Percentiles rank a stretch among this genome's conserved stretches.
phyloP scores from a whole-genome alignment of 1,140 invertebrate genomes.

The Mycetomoellerius zeteki region DNA sequence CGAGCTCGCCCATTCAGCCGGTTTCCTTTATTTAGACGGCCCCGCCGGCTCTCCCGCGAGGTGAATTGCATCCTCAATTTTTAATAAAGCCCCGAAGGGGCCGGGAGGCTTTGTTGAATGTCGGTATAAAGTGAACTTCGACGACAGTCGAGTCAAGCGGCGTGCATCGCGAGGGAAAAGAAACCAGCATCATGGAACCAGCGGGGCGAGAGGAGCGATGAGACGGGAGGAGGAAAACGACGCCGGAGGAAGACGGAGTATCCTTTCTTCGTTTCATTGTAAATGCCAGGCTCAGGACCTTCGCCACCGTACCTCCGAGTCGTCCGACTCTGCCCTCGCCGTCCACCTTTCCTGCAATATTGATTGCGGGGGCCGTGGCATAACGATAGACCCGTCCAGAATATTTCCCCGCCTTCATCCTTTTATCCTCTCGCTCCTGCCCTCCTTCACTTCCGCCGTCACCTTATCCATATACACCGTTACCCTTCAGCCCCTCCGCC shows the following conservation, averaged over 20 bases:
- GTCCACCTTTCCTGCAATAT: conserved; percentile 79
- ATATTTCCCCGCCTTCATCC: conserved; percentile 67
- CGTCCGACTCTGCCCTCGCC: conserved; percentile 60
- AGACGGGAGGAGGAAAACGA: conserved; percentile 47
- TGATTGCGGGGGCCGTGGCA: conserved; percentile 73
- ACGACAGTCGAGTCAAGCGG: conserved; percentile 81
- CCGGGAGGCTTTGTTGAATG: conserved; percentile 82
- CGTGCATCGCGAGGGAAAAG: conserved; percentile 51
- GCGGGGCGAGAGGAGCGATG: neutral
- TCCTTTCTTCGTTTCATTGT: conserved; percentile 80
- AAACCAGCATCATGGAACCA: conserved; percentile 31
- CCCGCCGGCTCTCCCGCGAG: conserved; percentile 74
- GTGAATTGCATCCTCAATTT: conserved; percentile 85
- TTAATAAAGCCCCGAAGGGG: conserved; percentile 83
- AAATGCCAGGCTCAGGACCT: conserved; percentile 75
- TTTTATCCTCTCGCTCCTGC: conserved; percentile 31
- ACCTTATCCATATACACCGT: conserved; percentile 34
- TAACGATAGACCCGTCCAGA: conserved; percentile 78
- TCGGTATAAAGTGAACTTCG: conserved; percentile 83
- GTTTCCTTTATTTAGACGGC: conserved; percentile 83
- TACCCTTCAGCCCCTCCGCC: neutral
- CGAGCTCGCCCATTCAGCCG: conserved; percentile 59
- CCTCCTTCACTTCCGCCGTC: conserved; percentile 65
- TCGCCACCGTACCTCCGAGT: conserved; percentile 58
- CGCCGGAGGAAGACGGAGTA: conserved; percentile 63